Evolutionary conservation across 2,797 vertebrate species (phyloP), one percentile per base, ranked within the genome.

Genomic region (Falco novaeseelandiae): DNA sequence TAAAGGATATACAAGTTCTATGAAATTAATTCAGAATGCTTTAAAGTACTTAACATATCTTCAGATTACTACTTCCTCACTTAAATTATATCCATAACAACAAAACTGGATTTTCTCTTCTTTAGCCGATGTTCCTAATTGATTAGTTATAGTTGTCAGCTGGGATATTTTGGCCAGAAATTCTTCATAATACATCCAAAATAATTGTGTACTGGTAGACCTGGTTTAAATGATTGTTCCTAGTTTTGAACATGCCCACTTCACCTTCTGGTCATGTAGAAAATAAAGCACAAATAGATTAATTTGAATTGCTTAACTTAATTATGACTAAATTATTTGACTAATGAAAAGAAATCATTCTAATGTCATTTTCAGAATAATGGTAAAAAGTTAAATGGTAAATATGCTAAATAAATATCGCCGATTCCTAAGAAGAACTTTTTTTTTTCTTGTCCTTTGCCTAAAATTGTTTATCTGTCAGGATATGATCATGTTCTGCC

Each of bases 161-260:
- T 71, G 29, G 38, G 44, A 57, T 78, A 34, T 81, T 74, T 44
- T 76, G 54, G 17, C 49, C 54, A 83, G 44, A 83, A 88, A 67
- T 54, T 29, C 49, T 67, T 62, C 54, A 30, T 29, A 86, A 67
- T 22, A 19, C 4, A 66, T 10, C 14, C 34, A 65, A 85, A 73
- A 49, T 26, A 85, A 49, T 54, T 70, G 48, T 57, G 72, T 17
- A 65, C 22, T 74, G 67, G 88, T 80, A 89, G 55, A 79, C 23
- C 7, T 8, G 12, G 9, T 51, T 67, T 78, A 95, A 96, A 59
- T 8, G 6, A 69, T 83, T 89, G 74, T 85, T 89, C 6, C 32
- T 81, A 69, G 8, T 57, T 94, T 95, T 96, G 78, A 96, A 80
- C 22, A 81, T 49, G 58, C 52, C 14, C 52, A 80, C 36, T 94